Percentiles rank a stretch among this genome's conserved stretches.
phyloP scores from a whole-genome alignment of 2,888 invertebrate species.

The Epiblema foenella region DNA sequence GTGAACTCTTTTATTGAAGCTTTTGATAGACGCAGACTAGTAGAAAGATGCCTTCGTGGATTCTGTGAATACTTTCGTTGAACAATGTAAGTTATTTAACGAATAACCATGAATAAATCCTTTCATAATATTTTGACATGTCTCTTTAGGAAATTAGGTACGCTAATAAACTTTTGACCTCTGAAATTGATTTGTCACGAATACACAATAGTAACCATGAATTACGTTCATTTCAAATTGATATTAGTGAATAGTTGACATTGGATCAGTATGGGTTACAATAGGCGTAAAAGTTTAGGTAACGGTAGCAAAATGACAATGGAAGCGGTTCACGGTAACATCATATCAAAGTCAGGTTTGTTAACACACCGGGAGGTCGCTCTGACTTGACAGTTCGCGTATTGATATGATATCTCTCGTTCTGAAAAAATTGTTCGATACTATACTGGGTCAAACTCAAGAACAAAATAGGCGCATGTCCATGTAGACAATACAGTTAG shows the following conservation, averaged over 20 bases:
- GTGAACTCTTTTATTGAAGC: background rate
- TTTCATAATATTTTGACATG: background rate
- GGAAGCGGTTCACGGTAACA: slow-evolving; percentile 48
- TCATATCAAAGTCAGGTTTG: slow-evolving; percentile 63
- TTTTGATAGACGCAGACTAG: background rate
- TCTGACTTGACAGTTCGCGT: background rate
- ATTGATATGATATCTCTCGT: background rate
- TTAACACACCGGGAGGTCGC: slow-evolving; percentile 53
- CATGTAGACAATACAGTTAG: no score
- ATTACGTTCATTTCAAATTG: slow-evolving; percentile 42
- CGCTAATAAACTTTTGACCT: slow-evolving; percentile 5
- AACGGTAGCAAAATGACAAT: slow-evolving; percentile 48
- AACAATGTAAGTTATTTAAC: background rate
- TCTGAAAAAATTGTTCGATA: background rate
- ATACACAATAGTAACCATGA: slow-evolving; percentile 26
- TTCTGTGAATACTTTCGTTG: background rate
- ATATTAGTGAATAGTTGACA: slow-evolving; percentile 49
- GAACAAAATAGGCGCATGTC: no score
- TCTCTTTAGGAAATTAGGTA: background rate
- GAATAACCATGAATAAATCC: background rate
- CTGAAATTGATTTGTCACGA: slow-evolving; percentile 27
- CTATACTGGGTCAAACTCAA: no score
- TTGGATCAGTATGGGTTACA: slow-evolving; percentile 52
- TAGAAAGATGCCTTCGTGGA: background rate
- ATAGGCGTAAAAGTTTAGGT: slow-evolving; percentile 44